Percentiles rank a stretch among this genome's conserved stretches.
phyloP scores from a whole-genome alignment of 53 echinoderm and acorn worm genomes.

The Temnopleurus reevesii region DNA sequence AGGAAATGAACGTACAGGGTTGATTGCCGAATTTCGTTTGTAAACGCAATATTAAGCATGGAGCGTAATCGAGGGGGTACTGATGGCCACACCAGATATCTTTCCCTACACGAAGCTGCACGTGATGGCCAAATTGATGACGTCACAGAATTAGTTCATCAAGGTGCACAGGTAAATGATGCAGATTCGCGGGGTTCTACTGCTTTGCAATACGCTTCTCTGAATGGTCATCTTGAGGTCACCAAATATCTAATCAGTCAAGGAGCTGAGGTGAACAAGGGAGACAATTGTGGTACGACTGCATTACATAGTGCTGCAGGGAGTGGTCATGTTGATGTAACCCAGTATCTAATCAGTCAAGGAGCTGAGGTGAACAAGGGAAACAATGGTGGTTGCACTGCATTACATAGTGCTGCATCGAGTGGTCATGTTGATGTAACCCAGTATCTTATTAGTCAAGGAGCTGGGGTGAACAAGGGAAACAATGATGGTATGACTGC shows the following conservation, averaged over 20 bases:
- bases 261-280: background rate
- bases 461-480: background rate
- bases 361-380: conserved; percentile 1
- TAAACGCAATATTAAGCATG: too few species aligned
- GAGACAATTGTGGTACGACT: background rate
- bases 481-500: background rate
- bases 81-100: too few species aligned
- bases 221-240: conserved; percentile 1
- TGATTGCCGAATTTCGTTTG: too few species aligned
- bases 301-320: background rate
- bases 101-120: too few species aligned
- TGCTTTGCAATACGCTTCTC: too few species aligned
- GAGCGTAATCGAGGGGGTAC: too few species aligned
- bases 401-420: background rate
- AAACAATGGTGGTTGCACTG: too few species aligned
- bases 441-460: background rate
- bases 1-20: too few species aligned
- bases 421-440: background rate
- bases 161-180: too few species aligned
- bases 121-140: too few species aligned
- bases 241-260: background rate
- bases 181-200: too few species aligned
- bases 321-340: background rate
- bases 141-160: too few species aligned
- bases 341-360: background rate